These are phyloP conservation scores for Cuculus canorus DNA, from an alignment of 2,797 vertebrate species.

Conservation along the genomic window DNA sequence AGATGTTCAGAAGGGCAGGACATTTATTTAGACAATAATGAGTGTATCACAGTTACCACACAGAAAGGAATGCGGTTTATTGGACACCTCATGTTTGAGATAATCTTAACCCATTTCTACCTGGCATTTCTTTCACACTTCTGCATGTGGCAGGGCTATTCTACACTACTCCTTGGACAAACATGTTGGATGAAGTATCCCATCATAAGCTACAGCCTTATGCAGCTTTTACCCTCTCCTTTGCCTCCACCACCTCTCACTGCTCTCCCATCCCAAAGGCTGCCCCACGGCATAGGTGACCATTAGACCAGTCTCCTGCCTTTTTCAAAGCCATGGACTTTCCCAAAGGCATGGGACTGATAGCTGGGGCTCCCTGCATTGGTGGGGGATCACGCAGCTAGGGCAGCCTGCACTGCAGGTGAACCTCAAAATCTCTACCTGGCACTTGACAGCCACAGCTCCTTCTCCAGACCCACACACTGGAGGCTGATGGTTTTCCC, in stretches of 20 bases:
- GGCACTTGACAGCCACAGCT: background rate
- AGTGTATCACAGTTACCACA: accelerated
- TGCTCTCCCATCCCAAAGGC: background rate
- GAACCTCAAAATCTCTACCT: background rate
- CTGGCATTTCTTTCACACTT: background rate
- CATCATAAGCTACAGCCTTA: background rate
- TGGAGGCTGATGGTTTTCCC: background rate
- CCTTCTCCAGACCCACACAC: background rate
- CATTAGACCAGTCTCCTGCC: background rate
- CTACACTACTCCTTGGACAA: background rate
- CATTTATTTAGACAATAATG: background rate
- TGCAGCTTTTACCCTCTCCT: background rate
- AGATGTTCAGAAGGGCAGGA: background rate
- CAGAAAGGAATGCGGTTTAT: background rate
- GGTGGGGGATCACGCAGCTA: background rate
- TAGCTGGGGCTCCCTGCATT: accelerated
- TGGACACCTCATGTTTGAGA: background rate
- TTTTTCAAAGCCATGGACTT: background rate
- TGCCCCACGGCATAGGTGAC: background rate
- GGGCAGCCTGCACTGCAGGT: background rate
- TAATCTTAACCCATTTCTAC: background rate
- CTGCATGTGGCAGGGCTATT: background rate
- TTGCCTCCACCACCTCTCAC: background rate
- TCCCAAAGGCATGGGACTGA: accelerated
- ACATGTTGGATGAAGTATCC: background rate